These are phyloP conservation scores for Thyatira batis DNA, from an alignment of 2,888 invertebrate genomes.

Conservation along the genomic window DNA sequence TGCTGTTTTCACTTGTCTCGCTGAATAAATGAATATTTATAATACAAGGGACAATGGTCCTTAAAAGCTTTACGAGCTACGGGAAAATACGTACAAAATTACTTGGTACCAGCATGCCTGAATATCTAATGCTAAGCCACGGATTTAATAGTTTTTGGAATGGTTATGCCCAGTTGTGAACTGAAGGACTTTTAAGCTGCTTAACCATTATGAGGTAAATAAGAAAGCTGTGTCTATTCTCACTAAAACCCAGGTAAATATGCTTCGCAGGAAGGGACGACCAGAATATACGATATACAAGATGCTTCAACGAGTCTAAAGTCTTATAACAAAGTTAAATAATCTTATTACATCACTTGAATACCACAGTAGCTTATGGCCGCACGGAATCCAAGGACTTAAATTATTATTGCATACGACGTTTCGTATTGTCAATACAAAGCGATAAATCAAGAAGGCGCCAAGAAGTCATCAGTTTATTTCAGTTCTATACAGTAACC, in stretches of 20 bases:
- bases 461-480: not conserved
- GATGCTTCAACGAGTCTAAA: no score
- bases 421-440: not conserved
- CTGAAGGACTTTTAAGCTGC: no score
- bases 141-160: no score
- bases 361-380: not conserved
- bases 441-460: not conserved
- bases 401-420: not conserved
- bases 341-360: not conserved
- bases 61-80: not conserved
- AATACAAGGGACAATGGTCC: not conserved
- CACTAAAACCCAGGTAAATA: no score
- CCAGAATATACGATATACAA: no score
- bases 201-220: no score
- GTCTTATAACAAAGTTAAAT: not conserved
- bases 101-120: no score
- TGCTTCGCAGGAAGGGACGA: no score
- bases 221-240: no score
- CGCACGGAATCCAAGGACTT: not conserved
- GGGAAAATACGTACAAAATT: not conserved
- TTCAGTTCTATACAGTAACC: constrained; percentile 15
- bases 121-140: no score
- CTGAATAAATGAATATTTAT: not conserved
- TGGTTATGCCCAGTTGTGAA: no score
- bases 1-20: not conserved